phyloP scores from a whole-genome alignment of 2,113 vertebrate species.

The Eublepharis macularius region DNA sequence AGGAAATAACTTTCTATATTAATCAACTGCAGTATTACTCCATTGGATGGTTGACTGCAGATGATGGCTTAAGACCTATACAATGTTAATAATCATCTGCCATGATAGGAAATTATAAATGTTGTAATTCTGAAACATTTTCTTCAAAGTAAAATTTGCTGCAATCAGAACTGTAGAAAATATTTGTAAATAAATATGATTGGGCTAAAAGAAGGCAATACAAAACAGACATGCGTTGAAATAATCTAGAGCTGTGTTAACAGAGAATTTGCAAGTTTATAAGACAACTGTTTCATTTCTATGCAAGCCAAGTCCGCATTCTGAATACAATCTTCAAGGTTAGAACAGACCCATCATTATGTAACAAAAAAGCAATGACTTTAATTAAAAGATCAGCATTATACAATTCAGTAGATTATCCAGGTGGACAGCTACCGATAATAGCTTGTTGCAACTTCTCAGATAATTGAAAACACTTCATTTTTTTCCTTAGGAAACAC shows the following conservation, averaged over 20 bases:
- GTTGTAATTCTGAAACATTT: too few species aligned
- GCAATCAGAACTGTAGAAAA: background rate
- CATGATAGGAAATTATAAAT: too few species aligned
- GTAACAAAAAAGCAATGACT: background rate
- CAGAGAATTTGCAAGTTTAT: background rate
- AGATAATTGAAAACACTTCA: background rate
- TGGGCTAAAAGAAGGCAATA: background rate
- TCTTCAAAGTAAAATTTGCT: background rate
- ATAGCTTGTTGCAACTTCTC: slow-evolving; percentile 13
- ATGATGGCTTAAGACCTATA: too few species aligned
- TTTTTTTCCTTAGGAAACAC: background rate
- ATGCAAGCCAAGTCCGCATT: slow-evolving; percentile 37
- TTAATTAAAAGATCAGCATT: slow-evolving; percentile 26
- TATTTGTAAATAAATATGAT: background rate
- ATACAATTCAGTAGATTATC: slow-evolving; percentile 22
- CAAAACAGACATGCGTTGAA: background rate
- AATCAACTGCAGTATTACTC: too few species aligned
- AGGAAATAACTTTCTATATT: too few species aligned
- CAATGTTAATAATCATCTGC: too few species aligned
- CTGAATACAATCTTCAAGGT: slow-evolving; percentile 31
- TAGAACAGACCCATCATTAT: background rate
- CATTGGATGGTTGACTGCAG: too few species aligned
- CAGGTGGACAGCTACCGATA: background rate
- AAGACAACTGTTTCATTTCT: background rate
- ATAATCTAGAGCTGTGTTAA: background rate